Evolutionary conservation across 2,888 invertebrate genomes (phyloP).

Genomic region (Enoplolaimus lenunculus): DNA sequence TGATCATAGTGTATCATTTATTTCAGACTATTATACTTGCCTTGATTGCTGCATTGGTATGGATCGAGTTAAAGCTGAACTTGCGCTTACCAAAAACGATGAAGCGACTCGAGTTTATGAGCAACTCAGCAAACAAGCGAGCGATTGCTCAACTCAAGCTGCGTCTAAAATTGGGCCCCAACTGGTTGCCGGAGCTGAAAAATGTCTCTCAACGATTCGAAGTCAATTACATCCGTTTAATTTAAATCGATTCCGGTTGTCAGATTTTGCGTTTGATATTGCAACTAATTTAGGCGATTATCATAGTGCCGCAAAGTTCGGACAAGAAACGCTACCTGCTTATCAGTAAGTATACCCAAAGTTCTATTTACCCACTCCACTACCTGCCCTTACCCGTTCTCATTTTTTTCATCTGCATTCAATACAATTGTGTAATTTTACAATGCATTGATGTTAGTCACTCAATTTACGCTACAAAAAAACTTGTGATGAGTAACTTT

Average conservation of each 20-base stretch:
- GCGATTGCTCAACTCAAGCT: neutral
- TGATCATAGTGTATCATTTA: no score
- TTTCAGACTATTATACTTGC: neutral
- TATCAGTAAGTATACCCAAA: slow-evolving; percentile 1
- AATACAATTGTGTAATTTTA: no score
- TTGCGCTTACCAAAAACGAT: neutral
- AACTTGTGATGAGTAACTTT: no score
- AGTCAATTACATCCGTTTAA: neutral
- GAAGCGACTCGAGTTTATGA: neutral
- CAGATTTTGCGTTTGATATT: neutral
- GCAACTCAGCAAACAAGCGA: neutral
- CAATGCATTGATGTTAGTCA: no score
- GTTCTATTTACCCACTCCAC: no score
- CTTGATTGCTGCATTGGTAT: neutral
- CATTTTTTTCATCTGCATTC: no score
- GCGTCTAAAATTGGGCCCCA: neutral
- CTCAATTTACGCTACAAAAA: no score
- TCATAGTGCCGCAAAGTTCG: neutral
- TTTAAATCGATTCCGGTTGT: neutral
- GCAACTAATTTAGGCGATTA: neutral
- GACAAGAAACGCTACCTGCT: neutral
- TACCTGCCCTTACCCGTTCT: no score
- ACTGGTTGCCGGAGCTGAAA: neutral
- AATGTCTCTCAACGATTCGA: neutral
- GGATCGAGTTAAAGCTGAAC: neutral